Conservation (phyloP, 2,113 vertebrate species). For the Sardina pilchardus region DNA sequence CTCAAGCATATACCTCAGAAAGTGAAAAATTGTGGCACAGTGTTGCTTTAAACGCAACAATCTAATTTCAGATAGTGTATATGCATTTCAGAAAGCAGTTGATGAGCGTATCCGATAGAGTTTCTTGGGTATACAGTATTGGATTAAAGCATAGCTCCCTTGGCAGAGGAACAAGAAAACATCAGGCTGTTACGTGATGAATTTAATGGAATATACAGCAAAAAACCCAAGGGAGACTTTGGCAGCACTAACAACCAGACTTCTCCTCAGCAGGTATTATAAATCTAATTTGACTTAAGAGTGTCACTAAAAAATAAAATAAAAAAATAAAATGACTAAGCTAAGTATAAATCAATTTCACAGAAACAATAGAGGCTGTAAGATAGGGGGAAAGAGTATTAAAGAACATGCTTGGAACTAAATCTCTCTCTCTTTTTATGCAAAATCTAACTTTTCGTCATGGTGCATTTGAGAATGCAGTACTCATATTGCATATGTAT, state of each 20-base stretch:
- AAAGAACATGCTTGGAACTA: neutral
- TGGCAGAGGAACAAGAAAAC: neutral
- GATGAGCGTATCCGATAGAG: neutral
- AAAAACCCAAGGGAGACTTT: neutral
- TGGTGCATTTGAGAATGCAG: neutral
- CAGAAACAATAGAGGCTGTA: neutral
- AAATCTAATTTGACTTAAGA: neutral
- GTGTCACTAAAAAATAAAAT: neutral
- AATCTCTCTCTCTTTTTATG: neutral
- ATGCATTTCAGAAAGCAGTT: neutral
- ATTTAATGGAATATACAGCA: neutral
- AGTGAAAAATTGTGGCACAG: no score
- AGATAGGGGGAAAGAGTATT: neutral
- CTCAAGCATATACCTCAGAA: no score
- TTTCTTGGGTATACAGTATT: neutral
- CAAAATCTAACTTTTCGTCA: neutral
- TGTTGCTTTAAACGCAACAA: no score
- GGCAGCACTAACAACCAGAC: neutral
- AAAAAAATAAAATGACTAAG: neutral
- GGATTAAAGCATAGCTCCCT: neutral
- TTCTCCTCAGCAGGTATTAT: neutral
- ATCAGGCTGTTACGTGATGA: neutral
- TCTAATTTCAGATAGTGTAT: neutral
- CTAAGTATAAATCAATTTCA: neutral
- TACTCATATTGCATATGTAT: no score